Evolutionary conservation across 2,888 invertebrate species (phyloP).

Genomic region (Steinernema carpocapsae): DNA sequence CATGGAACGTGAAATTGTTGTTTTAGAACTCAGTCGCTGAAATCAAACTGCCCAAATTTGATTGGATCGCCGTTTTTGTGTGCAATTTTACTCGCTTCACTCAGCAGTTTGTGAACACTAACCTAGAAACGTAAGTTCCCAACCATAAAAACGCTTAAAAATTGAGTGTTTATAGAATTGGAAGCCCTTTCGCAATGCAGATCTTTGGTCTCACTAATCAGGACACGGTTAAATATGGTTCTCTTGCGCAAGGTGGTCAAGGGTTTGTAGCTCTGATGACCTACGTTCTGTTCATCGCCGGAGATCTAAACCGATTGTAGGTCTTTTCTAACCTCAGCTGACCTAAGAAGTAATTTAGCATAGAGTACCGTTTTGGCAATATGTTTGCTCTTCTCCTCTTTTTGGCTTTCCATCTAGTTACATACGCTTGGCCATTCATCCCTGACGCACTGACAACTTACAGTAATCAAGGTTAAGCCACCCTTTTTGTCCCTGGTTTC

Average conservation of each 20-base stretch:
- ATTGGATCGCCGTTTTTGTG: background rate
- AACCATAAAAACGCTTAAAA: background rate
- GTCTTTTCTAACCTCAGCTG: background rate
- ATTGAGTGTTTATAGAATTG: background rate
- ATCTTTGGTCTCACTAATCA: background rate
- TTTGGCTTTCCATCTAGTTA: conserved; percentile 52
- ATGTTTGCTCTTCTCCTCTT: conserved; percentile 27
- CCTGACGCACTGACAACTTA: conserved; percentile 43
- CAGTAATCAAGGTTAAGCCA: conserved; percentile 16
- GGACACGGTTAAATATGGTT: conserved; percentile 56
- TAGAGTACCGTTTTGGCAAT: conserved; percentile 41
- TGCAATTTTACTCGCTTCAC: background rate
- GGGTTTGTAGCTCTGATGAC: background rate
- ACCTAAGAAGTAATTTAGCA: background rate
- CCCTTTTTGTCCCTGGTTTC: background rate
- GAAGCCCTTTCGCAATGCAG: background rate
- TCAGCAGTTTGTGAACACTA: conserved; percentile 69
- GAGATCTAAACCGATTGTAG: background rate
- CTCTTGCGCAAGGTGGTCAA: background rate
- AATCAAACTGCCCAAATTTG: background rate
- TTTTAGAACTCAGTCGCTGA: background rate
- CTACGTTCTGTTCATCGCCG: background rate
- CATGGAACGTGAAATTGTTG: background rate
- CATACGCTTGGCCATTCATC: conserved; percentile 55
- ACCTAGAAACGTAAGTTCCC: conserved; percentile 49